Percentiles rank a stretch among this genome's conserved stretches.
phyloP scores from a whole-genome alignment of 2,113 vertebrate genomes.

The Alexandromys fortis region DNA sequence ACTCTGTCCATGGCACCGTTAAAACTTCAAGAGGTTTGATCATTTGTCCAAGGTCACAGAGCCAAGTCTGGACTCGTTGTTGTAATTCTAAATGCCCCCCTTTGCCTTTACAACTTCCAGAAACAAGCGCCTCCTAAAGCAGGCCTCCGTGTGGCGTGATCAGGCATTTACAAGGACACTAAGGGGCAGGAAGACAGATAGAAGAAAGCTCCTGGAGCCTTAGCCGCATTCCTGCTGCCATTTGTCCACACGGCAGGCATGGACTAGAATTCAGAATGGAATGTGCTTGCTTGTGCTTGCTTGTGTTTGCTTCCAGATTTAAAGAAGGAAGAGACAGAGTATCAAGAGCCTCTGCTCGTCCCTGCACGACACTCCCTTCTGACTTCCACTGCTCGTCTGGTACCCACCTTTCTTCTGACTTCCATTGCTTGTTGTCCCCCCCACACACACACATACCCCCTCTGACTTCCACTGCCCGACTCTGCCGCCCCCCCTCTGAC shows the following conservation, averaged over 20 bases:
- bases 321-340: background rate
- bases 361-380: background rate
- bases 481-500: too few species aligned
- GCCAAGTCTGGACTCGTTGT: background rate
- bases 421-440: too few species aligned
- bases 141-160: background rate
- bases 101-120: background rate
- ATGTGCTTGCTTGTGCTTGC: constrained; percentile 1
- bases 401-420: too few species aligned
- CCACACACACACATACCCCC: too few species aligned
- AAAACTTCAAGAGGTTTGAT: background rate
- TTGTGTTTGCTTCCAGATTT: background rate
- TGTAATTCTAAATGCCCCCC: background rate
- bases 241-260: background rate
- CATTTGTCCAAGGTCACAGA: background rate
- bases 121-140: background rate
- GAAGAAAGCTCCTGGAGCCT: background rate
- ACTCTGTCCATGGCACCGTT: background rate
- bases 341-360: background rate
- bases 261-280: background rate
- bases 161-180: background rate
- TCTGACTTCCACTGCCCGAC: too few species aligned
- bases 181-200: background rate
- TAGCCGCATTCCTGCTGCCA: background rate
- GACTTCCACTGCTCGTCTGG: too few species aligned